Evolutionary conservation across 2,113 vertebrate species (phyloP), one percentile per base, ranked within the genome.

Genomic region (Lota lota): DNA sequence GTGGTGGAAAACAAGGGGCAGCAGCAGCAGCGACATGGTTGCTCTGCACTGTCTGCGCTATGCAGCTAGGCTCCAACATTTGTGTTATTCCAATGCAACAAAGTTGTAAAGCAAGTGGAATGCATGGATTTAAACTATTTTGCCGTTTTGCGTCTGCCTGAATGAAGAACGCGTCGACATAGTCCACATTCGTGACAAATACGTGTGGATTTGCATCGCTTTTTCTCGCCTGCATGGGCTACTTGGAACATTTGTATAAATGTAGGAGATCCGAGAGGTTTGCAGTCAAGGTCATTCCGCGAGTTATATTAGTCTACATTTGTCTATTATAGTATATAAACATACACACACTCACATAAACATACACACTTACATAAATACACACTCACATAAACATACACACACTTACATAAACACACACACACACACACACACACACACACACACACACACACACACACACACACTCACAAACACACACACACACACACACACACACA

Each of bases 251-350:
- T 89, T 89, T 83, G 79, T 78, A 82, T 83, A 78, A 10, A 79
- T 81, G 81, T 79, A 82, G 85, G 87, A 86, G 85, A 85, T 74
- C 75, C 53, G 75, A 79, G 83, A 14, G 88, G 83, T 86, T 84
- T 88, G 68, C 78, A 90, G 79, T 89, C 92, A 94, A 93, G 93
- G 93, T 93, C 93, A 93, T 83, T 70, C 64, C 60, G 79, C 67
- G 89, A 85, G 84, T 89, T 72, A 71, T 84, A 19, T 68, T 75
- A 73, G 82, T 74, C 77, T 74, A 22, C 81, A 72, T 81, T 84
- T 70, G 82, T 72, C 51, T 61, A 21, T 59, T 59, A 16, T 75
- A 77, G 80, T 86, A 67, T 79, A 76, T 73, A 74, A 63, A 79
- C 66, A 66, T 78, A 50, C 66, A 22, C 24, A 21, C 47, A 72